phyloP scores from a whole-genome alignment of 2,113 vertebrate species.

The Xiphophorus hellerii region DNA sequence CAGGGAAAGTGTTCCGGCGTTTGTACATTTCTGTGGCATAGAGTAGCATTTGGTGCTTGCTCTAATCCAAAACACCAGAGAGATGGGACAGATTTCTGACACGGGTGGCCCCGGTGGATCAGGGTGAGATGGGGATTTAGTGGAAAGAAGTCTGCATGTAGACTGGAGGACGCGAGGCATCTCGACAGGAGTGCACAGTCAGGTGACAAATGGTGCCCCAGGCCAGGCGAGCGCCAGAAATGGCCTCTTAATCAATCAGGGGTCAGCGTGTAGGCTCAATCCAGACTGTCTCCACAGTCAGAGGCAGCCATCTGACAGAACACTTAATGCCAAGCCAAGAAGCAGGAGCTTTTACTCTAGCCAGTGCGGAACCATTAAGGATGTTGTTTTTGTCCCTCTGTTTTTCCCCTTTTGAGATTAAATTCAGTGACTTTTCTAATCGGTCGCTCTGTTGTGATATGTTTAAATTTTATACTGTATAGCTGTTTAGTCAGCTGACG shows the following conservation, averaged over 20 bases:
- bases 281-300: slow-evolving; percentile 63
- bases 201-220: slow-evolving; percentile 74
- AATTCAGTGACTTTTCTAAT: background rate
- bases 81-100: slow-evolving; percentile 48
- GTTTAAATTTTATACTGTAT: background rate
- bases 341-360: slow-evolving; percentile 29
- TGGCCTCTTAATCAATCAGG: slow-evolving; percentile 79
- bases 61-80: slow-evolving; percentile 52
- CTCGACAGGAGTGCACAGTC: slow-evolving; percentile 63
- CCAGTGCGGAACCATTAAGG: slow-evolving; percentile 16
- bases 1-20: slow-evolving; percentile 12
- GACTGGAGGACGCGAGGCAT: slow-evolving; percentile 55
- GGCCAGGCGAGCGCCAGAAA: slow-evolving; percentile 67
- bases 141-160: slow-evolving; percentile 50
- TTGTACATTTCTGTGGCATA: background rate
- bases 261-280: slow-evolving; percentile 62
- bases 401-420: background rate
- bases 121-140: slow-evolving; percentile 55
- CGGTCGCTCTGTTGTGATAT: background rate
- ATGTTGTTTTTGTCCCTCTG: background rate
- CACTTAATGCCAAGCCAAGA: slow-evolving; percentile 58
- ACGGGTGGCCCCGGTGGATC: slow-evolving; percentile 63
- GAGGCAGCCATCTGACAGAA: slow-evolving; percentile 71
- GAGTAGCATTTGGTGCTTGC: slow-evolving; percentile 42
- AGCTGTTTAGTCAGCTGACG: slow-evolving; percentile 3